These are phyloP conservation scores for Drosophila subsilvestris DNA, from an alignment of 2,888 invertebrate genomes.

Conservation along the genomic window DNA sequence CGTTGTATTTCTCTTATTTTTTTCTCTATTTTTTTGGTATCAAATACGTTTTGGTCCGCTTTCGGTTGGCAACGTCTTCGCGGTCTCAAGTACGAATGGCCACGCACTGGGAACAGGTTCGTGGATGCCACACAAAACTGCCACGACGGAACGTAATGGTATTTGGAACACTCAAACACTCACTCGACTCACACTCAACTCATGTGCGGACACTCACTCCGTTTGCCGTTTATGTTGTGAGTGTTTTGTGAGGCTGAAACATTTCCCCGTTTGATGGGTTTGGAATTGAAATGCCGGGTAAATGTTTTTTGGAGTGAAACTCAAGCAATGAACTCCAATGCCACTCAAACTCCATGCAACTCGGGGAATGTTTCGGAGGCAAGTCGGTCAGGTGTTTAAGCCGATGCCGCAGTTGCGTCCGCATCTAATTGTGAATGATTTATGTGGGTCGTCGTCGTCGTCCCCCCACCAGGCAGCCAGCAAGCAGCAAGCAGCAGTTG, in stretches of 20 bases:
- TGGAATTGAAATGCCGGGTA: background rate
- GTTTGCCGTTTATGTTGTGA: background rate
- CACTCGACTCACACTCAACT: constrained; percentile 2
- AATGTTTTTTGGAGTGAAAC: constrained; percentile 19
- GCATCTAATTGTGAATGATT: constrained; percentile 77
- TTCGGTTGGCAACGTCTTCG: constrained; percentile 70
- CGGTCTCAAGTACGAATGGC: constrained; percentile 80
- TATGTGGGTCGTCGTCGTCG: constrained; percentile 75
- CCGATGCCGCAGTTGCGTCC: constrained; percentile 64
- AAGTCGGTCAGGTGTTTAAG: constrained; percentile 72
- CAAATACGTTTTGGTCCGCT: constrained; percentile 33
- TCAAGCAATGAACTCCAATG: constrained; percentile 4
- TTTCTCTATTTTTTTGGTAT: background rate
- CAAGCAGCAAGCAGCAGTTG: background rate
- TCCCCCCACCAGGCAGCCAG: constrained; percentile 42
- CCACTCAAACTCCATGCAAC: background rate
- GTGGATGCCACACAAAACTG: constrained; percentile 47
- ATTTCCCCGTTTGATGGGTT: background rate
- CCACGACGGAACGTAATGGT: constrained; percentile 28
- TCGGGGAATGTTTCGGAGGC: constrained; percentile 36
- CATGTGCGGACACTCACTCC: background rate
- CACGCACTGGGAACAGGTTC: constrained; percentile 79
- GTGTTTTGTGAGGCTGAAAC: background rate
- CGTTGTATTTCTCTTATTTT: constrained; percentile 1
- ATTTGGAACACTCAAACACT: constrained; percentile 34